Evolutionary conservation across 35 echinoderm and acorn worm species (phyloP).

Genomic region (Chiridota heheva): DNA sequence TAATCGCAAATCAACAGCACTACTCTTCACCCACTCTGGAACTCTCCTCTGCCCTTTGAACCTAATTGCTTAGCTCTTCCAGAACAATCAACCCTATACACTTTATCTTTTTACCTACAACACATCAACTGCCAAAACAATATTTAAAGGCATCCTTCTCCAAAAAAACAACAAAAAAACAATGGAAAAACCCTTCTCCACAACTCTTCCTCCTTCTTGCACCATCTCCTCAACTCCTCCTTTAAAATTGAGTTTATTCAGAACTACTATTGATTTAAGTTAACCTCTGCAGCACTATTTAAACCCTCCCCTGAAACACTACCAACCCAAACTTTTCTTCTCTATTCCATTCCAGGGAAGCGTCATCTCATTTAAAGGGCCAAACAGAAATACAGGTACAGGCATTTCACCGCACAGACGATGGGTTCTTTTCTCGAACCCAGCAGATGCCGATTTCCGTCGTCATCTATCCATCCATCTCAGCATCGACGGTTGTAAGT

Average conservation of each 20-base stretch:
- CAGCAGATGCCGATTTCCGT: slow-evolving; percentile 51
- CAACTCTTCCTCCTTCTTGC: neutral
- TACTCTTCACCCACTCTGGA: neutral
- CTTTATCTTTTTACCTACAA: neutral
- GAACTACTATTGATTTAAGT: neutral
- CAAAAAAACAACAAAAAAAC: neutral
- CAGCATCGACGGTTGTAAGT: slow-evolving; percentile 72
- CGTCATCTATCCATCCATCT: slow-evolving; percentile 84
- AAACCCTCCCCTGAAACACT: neutral
- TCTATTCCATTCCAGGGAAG: slow-evolving; percentile 69
- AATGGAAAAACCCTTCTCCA: neutral
- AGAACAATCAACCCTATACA: neutral
- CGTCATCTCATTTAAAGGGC: slow-evolving; percentile 76
- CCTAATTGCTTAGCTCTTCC: neutral
- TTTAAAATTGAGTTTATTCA: neutral
- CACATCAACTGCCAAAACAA: neutral
- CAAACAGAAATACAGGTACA: slow-evolving; percentile 20
- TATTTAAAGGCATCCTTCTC: neutral
- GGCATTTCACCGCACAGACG: slow-evolving; percentile 10
- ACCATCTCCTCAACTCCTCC: neutral
- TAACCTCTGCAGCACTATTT: neutral
- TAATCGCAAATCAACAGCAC: no score
- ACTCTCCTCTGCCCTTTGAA: neutral
- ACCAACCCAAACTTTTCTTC: neutral
- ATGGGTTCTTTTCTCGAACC: slow-evolving; percentile 94